A percentile compares a stretch with the other conserved stretches of the same genome.
phyloP scores from a whole-genome alignment of 1,140 invertebrate genomes.

The Drosophila erecta region DNA sequence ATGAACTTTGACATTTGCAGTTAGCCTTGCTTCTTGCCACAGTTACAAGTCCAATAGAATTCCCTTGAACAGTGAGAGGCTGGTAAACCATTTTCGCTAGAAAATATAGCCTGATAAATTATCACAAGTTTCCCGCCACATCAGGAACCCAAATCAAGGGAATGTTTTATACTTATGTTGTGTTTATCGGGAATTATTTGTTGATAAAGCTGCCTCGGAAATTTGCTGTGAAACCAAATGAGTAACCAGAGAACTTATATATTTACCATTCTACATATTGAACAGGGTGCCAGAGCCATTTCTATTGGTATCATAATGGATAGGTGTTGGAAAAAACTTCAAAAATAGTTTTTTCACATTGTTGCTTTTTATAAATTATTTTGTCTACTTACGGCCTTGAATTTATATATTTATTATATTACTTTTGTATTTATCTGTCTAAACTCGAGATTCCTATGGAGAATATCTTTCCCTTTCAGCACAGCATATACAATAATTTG shows the following conservation, averaged over 20 bases:
- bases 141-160: too few relatives aligned
- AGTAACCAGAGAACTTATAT: neutral
- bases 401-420: too few relatives aligned
- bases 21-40: conserved; percentile 2
- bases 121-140: neutral
- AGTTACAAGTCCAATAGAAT: neutral
- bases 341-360: too few relatives aligned
- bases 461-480: neutral
- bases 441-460: neutral
- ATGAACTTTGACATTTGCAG: conserved; percentile 29
- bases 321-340: too few relatives aligned
- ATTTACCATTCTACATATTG: too few relatives aligned
- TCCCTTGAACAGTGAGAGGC: neutral
- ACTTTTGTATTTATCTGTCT: neutral
- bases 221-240: neutral
- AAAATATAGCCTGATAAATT: neutral
- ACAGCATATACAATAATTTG: conserved; percentile 4
- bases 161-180: too few relatives aligned
- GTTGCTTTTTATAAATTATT: too few relatives aligned
- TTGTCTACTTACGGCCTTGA: too few relatives aligned
- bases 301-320: neutral
- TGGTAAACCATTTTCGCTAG: neutral
- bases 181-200: too few relatives aligned
- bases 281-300: too few relatives aligned
- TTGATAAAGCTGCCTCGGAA: neutral